Evolutionary conservation across 92 coral and sea anemone genomes (phyloP), one percentile per base, ranked within the genome.

Genomic region (Epizoanthus scotinus): DNA sequence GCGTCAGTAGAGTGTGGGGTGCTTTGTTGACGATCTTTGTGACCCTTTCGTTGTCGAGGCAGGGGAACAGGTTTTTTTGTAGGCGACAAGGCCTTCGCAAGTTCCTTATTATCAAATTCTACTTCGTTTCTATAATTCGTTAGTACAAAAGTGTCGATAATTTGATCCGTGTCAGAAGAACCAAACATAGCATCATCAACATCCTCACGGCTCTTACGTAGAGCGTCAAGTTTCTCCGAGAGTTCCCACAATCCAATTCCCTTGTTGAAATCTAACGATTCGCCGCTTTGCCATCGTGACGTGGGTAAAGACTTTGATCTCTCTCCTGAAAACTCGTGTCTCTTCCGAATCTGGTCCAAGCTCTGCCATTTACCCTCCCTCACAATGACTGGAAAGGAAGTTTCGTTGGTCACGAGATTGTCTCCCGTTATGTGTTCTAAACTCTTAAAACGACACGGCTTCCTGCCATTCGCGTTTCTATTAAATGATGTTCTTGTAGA

Each of bases 291-390:
- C 75, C 90, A 84, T 20, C 91, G 91, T 27, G 91, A 87, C 0
- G 87, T 31, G 2, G 94, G 93, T 31, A 92, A 62, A 3, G 97
- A 91, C 70, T 83, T 73, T 2, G 97, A 88, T 53, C 97, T 59
- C 53, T 82, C 87, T 9, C 93, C 95, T 6, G 83, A 82, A 69
- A 91, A 93, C n/a, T 89, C 89, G 52, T 82, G 70, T 72, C 82
- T 84, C 59, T 84, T 84, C 31, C 86, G 84, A 66, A 95, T 75
- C 77, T 88, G 95, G 57, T 93, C 98, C 87, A 95, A 20, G 42
- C 98, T 95, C 69, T 93, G 89, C 97, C 97, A 93, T 58, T 93
- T 90, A 2, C 97, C 97, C 7, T 85, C 88, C 53, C 97, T 82
- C 14, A 91, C 88, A 26, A 93, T 85, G 0, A 58, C 50, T 15